Conservation (phyloP, 2,888 invertebrate species). For the Caenorhabditis becei region DNA sequence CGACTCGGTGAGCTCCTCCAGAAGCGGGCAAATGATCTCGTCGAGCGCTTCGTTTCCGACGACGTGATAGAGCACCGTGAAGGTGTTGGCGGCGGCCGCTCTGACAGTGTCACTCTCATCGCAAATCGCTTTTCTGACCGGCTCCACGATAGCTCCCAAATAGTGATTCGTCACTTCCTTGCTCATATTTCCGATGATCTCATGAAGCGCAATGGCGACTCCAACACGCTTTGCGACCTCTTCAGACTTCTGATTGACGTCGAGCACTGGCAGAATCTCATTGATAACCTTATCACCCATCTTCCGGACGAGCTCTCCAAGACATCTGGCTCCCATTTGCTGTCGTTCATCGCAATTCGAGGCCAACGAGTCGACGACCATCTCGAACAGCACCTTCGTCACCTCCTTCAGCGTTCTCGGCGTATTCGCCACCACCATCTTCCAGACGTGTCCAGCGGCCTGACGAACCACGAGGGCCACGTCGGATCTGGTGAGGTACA, state of each 20-base stretch:
- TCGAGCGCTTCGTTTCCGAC: conserved; percentile 93
- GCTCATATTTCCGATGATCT: conserved; percentile 97
- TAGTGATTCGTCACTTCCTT: conserved; percentile 82
- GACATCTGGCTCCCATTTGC: conserved; percentile 94
- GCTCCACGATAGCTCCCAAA: conserved; percentile 85
- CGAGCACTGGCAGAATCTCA: conserved; percentile 92
- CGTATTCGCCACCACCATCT: conserved; percentile 98
- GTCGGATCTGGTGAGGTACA: conserved; percentile 98
- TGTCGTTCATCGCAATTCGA: conserved; percentile 96
- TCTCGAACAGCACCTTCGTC: conserved; percentile 92
- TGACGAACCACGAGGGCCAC: conserved; percentile 97
- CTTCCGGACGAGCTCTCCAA: conserved; percentile 97
- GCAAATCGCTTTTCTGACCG: conserved; percentile 93
- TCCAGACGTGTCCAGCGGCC: conserved; percentile 99
- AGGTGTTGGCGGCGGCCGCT: conserved; percentile 95
- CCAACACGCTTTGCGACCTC: conserved; percentile 96
- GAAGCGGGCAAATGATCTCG: conserved; percentile 94
- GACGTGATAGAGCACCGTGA: conserved; percentile 95
- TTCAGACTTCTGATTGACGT: conserved; percentile 92
- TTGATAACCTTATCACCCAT: conserved; percentile 90
- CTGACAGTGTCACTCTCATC: conserved; percentile 86
- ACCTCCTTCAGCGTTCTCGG: conserved; percentile 96
- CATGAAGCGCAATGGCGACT: conserved; percentile 95
- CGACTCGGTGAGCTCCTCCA: conserved; percentile 87
- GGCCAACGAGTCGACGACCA: conserved; percentile 92